These are phyloP conservation scores for Drosophila pectinifera DNA, from an alignment of 1,140 invertebrate genomes.

Conservation along the genomic window DNA sequence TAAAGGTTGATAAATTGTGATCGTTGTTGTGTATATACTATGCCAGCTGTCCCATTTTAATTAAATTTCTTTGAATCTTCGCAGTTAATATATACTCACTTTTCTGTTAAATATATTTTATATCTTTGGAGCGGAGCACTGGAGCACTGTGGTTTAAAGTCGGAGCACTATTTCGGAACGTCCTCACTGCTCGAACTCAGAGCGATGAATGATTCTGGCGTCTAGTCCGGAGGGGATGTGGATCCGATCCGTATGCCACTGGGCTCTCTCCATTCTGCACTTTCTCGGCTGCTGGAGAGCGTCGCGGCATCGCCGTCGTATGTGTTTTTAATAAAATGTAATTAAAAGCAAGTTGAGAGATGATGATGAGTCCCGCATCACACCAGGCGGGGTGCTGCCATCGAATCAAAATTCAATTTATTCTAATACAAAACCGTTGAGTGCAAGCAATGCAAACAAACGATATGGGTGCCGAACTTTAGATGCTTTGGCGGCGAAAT, in stretches of 20 bases:
- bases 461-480: slow-evolving; percentile 35
- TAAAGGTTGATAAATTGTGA: slow-evolving; percentile 74
- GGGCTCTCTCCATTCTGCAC: slow-evolving; percentile 16
- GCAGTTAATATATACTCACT: slow-evolving; percentile 19
- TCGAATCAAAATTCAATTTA: slow-evolving; percentile 76
- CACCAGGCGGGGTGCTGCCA: slow-evolving; percentile 19
- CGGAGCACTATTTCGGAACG: slow-evolving; percentile 29
- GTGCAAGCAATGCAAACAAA: slow-evolving; percentile 45
- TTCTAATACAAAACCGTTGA: slow-evolving; percentile 78
- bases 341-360: slow-evolving; percentile 45
- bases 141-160: slow-evolving; percentile 10
- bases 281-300: slow-evolving; percentile 11
- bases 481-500: slow-evolving; percentile 45
- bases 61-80: not conserved
- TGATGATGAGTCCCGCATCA: slow-evolving; percentile 53
- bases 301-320: slow-evolving; percentile 24
- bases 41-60: slow-evolving; percentile 1
- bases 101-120: not conserved
- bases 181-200: slow-evolving; percentile 68
- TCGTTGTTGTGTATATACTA: slow-evolving; percentile 10
- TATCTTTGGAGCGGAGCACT: not conserved
- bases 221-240: slow-evolving; percentile 28
- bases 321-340: slow-evolving; percentile 69
- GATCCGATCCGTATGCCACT: slow-evolving; percentile 30
- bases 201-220: slow-evolving; percentile 63